Evolutionary conservation across 2,888 invertebrate genomes (phyloP).

Genomic region (Eretmocerus hayati): DNA sequence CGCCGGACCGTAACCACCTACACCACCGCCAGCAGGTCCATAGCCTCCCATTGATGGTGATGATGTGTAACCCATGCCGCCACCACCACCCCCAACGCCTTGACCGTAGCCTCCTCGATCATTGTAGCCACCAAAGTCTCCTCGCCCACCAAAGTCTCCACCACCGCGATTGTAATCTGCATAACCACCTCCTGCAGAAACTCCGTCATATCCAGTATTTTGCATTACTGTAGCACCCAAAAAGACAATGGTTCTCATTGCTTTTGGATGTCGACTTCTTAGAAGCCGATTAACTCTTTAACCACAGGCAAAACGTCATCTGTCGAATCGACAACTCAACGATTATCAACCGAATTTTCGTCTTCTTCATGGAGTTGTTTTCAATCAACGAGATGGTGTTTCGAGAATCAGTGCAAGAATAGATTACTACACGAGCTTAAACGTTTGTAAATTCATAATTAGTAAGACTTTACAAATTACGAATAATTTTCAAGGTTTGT

Average conservation of each 20-base stretch:
- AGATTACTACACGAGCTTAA: constrained; percentile 22
- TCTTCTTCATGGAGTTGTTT: too few relatives aligned
- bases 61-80: constrained; percentile 41
- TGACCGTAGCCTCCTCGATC: constrained; percentile 43
- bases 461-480: too few relatives aligned
- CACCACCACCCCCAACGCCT: constrained; percentile 38
- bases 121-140: constrained; percentile 41
- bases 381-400: not conserved
- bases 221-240: constrained; percentile 35
- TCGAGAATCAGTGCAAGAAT: constrained; percentile 9
- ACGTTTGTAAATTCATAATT: constrained; percentile 18
- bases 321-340: too few relatives aligned
- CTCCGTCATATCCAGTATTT: constrained; percentile 39
- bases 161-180: constrained; percentile 43
- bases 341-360: too few relatives aligned
- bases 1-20: constrained; percentile 41
- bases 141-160: constrained; percentile 42
- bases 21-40: constrained; percentile 39
- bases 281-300: too few relatives aligned
- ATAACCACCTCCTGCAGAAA: constrained; percentile 40
- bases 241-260: not conserved
- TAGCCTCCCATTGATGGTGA: constrained; percentile 42
- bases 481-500: too few relatives aligned
- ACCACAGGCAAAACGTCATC: too few relatives aligned
- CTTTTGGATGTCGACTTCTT: not conserved